A percentile compares a stretch with the other conserved stretches of the same genome.
Conservation (phyloP, 2,797 vertebrate genomes). For the Oreochromis grahami region DNA sequence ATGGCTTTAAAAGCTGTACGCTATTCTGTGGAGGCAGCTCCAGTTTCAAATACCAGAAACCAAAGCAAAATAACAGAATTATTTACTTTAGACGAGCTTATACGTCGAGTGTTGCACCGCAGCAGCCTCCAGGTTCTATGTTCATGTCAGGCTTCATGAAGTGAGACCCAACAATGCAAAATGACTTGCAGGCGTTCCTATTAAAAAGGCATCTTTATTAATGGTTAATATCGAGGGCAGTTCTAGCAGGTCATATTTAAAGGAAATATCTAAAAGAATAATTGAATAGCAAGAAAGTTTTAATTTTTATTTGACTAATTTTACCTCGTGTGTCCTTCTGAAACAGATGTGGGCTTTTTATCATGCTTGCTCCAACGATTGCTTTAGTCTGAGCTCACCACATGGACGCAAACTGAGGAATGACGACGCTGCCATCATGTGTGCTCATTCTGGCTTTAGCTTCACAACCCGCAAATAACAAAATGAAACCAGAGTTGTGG, state of each 20-base stretch:
- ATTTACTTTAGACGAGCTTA: not conserved
- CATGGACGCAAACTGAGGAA: not conserved
- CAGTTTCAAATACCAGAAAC: not conserved
- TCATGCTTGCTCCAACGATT: not conserved
- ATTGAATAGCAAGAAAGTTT: not conserved
- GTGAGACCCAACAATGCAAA: not conserved
- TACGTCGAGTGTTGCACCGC: fast-evolving
- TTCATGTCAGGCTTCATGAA: not conserved
- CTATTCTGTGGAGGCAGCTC: not conserved
- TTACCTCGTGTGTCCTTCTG: not conserved
- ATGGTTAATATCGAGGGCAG: not conserved
- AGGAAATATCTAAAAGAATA: not conserved
- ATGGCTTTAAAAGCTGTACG: conserved; percentile 4
- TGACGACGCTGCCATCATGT: not conserved
- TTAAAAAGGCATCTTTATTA: fast-evolving
- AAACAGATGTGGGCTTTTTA: not conserved
- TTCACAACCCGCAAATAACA: not conserved
- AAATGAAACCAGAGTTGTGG: not conserved
- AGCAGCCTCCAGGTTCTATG: not conserved
- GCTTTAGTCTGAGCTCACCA: not conserved
- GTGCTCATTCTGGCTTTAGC: not conserved
- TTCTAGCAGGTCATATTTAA: not conserved
- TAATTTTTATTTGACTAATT: not conserved
- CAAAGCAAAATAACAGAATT: no score
- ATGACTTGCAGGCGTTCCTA: not conserved